phyloP scores from a whole-genome alignment of 2,797 vertebrate species.

The Ambastaia sidthimunki region DNA sequence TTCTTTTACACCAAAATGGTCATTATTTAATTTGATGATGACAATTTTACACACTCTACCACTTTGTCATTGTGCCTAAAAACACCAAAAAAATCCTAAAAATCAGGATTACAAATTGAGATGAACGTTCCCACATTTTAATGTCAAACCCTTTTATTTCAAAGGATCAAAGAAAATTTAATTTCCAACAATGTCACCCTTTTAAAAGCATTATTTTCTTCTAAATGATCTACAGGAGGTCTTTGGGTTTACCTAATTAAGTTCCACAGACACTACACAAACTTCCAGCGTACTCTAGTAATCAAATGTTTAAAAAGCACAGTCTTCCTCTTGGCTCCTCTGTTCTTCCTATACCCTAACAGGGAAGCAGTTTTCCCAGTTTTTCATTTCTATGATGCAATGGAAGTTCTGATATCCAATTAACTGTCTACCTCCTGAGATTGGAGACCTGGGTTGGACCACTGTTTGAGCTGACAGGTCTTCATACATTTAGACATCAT shows the following conservation, averaged over 20 bases:
- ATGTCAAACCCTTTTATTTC: not conserved
- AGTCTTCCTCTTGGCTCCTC: constrained; percentile 4
- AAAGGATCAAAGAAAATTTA: not conserved
- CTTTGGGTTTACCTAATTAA: not conserved
- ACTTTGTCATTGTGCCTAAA: too few relatives aligned
- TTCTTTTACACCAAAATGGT: too few relatives aligned
- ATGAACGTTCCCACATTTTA: not conserved
- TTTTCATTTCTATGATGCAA: constrained; percentile 9
- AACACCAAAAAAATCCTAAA: too few relatives aligned
- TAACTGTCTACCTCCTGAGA: constrained; percentile 23
- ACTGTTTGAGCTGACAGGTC: constrained; percentile 14
- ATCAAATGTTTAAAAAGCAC: constrained; percentile 10
- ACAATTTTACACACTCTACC: too few relatives aligned
- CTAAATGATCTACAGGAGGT: not conserved
- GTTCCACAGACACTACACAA: not conserved
- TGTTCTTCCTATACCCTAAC: not conserved
- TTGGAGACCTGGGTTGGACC: not conserved
- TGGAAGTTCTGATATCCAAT: constrained; percentile 17
- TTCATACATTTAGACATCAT: constrained; percentile 3
- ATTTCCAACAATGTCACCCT: not conserved
- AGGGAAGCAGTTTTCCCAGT: not conserved
- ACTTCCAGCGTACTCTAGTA: not conserved
- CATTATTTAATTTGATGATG: not conserved
- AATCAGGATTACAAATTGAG: not conserved
- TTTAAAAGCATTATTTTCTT: not conserved